phyloP scores from a whole-genome alignment of 2,797 vertebrate genomes.

The Gephyroberyx darwinii region DNA sequence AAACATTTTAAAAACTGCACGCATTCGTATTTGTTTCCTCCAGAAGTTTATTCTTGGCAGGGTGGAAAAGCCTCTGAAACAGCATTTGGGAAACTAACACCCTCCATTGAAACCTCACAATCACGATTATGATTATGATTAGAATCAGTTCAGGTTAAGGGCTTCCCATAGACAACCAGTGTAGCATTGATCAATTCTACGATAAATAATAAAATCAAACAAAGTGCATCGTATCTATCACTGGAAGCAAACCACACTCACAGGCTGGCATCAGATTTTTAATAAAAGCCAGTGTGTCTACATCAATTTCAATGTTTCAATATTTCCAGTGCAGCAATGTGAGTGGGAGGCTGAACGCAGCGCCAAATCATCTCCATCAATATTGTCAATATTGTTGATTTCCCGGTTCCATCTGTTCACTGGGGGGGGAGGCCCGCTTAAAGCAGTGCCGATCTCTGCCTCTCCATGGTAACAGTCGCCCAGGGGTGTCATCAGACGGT shows the following conservation, averaged over 20 bases:
- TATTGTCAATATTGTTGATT: conserved; percentile 61
- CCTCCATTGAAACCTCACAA: no score
- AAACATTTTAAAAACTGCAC: no score
- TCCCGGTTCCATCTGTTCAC: conserved; percentile 49
- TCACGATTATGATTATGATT: no score
- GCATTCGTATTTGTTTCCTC: no score
- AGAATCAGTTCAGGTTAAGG: no score
- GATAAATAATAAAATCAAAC: neutral
- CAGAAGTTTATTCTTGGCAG: no score
- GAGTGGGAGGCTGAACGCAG: conserved; percentile 46
- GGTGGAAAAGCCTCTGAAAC: no score
- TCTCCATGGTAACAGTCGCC: conserved; percentile 50
- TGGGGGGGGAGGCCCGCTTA: conserved; percentile 5
- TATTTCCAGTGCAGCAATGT: neutral
- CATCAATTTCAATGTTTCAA: neutral
- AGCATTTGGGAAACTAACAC: no score
- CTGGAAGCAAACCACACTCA: neutral
- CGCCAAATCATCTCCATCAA: conserved; percentile 43
- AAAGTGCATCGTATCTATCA: neutral
- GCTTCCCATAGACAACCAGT: no score
- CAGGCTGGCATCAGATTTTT: neutral
- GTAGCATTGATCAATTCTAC: no score
- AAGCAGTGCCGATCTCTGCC: conserved; percentile 19
- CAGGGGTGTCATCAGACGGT: conserved; percentile 27
- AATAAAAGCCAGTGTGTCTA: neutral